phyloP scores from a whole-genome alignment of 2,888 invertebrate genomes.

The Drosophila anceps region DNA sequence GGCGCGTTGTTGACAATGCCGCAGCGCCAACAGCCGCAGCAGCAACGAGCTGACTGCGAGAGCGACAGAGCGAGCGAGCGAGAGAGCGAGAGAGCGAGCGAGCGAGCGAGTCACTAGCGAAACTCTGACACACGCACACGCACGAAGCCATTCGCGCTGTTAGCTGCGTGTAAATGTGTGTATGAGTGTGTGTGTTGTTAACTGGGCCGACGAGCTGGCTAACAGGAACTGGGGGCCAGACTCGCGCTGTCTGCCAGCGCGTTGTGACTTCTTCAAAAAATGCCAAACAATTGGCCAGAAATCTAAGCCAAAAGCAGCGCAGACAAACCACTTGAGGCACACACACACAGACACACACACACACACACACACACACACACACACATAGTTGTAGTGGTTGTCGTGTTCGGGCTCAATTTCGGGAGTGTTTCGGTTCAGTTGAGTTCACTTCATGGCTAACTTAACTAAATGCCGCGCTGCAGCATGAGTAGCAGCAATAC shows the following conservation, averaged over 20 bases:
- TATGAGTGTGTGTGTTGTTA: constrained; percentile 28
- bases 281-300: constrained; percentile 75
- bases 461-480: constrained; percentile 83
- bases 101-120: constrained; percentile 18
- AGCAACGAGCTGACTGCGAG: constrained; percentile 49
- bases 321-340: constrained; percentile 74
- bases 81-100: constrained; percentile 5
- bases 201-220: constrained; percentile 60
- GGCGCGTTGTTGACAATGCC: constrained; percentile 74
- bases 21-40: constrained; percentile 59
- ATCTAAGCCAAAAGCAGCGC: constrained; percentile 67
- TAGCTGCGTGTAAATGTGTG: background rate
- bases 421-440: constrained; percentile 81
- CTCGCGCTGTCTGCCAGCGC: constrained; percentile 57
- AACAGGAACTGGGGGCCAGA: constrained; percentile 52
- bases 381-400: constrained; percentile 41
- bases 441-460: constrained; percentile 82
- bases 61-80: constrained; percentile 5
- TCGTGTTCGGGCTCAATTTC: constrained; percentile 69
- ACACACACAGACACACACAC: constrained; percentile 29
- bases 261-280: constrained; percentile 69
- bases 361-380: constrained; percentile 15
- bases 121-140: constrained; percentile 46
- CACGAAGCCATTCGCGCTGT: constrained; percentile 51
- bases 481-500: constrained; percentile 61